phyloP scores from a whole-genome alignment of 2,113 vertebrate species.

The Cottus gobio region DNA sequence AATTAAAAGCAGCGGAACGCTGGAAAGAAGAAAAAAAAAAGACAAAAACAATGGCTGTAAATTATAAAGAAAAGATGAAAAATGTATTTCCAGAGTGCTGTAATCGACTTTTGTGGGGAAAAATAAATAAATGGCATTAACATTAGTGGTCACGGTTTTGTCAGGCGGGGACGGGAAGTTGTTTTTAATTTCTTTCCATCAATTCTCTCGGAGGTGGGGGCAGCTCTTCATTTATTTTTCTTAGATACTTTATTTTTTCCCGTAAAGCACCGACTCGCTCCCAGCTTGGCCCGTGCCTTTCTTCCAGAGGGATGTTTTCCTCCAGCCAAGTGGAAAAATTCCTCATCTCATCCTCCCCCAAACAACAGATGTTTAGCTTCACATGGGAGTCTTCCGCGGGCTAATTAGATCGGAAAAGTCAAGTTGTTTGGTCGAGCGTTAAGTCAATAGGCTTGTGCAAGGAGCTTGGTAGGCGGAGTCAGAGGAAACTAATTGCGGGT shows the following conservation, averaged over 20 bases:
- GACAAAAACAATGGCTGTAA: background rate
- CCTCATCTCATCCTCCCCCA: background rate
- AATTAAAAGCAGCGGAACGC: constrained; percentile 53
- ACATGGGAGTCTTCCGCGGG: background rate
- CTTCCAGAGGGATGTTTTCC: constrained; percentile 1
- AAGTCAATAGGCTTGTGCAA: background rate
- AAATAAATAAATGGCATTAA: constrained; percentile 16
- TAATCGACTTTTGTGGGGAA: background rate
- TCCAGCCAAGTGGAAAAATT: background rate
- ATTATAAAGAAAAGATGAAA: constrained; percentile 34
- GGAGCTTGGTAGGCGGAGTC: too few species aligned
- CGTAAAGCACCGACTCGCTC: background rate
- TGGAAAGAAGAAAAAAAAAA: background rate
- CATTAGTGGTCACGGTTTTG: background rate
- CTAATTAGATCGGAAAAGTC: background rate
- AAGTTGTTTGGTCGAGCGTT: background rate
- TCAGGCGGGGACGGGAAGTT: background rate
- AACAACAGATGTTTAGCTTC: constrained; percentile 20
- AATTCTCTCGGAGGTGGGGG: background rate
- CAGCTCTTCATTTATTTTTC: background rate
- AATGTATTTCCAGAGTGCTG: constrained; percentile 5
- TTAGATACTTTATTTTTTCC: background rate
- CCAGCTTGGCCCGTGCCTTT: background rate
- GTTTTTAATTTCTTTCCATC: background rate
- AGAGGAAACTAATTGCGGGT: background rate